Evolutionary conservation across 1,140 invertebrate genomes (phyloP).

Genomic region (Delia radicum): DNA sequence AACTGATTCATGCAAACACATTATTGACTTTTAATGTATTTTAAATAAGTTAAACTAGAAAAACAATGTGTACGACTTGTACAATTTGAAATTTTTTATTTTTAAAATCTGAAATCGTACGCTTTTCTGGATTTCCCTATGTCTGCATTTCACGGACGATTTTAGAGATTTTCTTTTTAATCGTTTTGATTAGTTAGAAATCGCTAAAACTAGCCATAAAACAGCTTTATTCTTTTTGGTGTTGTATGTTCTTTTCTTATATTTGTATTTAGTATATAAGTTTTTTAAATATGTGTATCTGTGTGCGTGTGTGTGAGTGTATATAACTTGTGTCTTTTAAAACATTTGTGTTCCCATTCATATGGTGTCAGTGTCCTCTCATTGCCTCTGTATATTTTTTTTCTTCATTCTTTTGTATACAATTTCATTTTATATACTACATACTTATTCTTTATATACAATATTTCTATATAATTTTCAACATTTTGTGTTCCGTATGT

Average conservation of each 20-base stretch:
- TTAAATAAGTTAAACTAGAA: too few relatives aligned
- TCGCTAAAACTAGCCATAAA: too few relatives aligned
- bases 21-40: too few relatives aligned
- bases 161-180: too few relatives aligned
- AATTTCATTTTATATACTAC: neutral
- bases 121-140: too few relatives aligned
- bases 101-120: too few relatives aligned
- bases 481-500: neutral
- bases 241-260: neutral
- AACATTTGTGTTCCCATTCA: neutral
- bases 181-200: too few relatives aligned
- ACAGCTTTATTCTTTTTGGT: too few relatives aligned
- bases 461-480: neutral
- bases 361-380: constrained; percentile 22
- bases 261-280: neutral
- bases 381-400: neutral
- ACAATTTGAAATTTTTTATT: too few relatives aligned
- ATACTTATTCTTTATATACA: neutral
- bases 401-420: neutral
- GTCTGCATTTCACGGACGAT: too few relatives aligned
- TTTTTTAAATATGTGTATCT: neutral
- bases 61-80: too few relatives aligned
- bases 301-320: neutral
- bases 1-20: too few relatives aligned
- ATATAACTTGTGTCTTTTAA: neutral